Conservation (phyloP, 2,888 invertebrate species). For the Merodon equestris region DNA sequence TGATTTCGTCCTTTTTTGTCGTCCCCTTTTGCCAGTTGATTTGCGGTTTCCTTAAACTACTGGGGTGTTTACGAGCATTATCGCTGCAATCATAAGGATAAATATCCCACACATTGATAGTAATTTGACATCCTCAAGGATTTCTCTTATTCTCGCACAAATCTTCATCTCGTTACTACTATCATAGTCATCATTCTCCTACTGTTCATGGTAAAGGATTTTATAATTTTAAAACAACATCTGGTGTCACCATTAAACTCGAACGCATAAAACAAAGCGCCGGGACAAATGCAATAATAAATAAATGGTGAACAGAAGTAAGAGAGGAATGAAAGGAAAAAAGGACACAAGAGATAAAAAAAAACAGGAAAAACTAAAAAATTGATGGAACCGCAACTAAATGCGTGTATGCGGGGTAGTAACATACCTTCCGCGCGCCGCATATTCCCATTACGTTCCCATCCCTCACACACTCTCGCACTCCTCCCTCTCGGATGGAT, state of each 20-base stretch:
- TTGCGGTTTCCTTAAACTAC: slow-evolving; percentile 46
- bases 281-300: slow-evolving; percentile 67
- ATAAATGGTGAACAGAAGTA: slow-evolving; percentile 48
- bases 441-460: slow-evolving; percentile 63
- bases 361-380: slow-evolving; percentile 62
- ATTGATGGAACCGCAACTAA: slow-evolving; percentile 70
- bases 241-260: slow-evolving; percentile 72
- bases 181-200: background rate
- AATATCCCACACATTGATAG: slow-evolving; percentile 49
- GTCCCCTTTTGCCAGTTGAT: slow-evolving; percentile 7
- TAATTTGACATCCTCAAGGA: slow-evolving; percentile 53
- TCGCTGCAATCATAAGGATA: slow-evolving; percentile 54
- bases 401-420: slow-evolving; percentile 66
- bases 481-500: too few relatives aligned
- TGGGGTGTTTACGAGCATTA: slow-evolving; percentile 36
- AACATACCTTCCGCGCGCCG: slow-evolving; percentile 61
- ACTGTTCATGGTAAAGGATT: slow-evolving; percentile 33
- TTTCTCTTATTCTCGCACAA: background rate
- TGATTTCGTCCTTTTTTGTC: slow-evolving; percentile 31
- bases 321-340: slow-evolving; percentile 20
- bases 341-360: slow-evolving; percentile 44
- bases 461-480: slow-evolving; percentile 10
- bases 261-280: slow-evolving; percentile 70
- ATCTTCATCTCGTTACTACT: background rate
- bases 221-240: slow-evolving; percentile 72